These are phyloP conservation scores for Eptesicus fuscus DNA, from an alignment of 2,113 vertebrate genomes.

Conservation along the genomic window DNA sequence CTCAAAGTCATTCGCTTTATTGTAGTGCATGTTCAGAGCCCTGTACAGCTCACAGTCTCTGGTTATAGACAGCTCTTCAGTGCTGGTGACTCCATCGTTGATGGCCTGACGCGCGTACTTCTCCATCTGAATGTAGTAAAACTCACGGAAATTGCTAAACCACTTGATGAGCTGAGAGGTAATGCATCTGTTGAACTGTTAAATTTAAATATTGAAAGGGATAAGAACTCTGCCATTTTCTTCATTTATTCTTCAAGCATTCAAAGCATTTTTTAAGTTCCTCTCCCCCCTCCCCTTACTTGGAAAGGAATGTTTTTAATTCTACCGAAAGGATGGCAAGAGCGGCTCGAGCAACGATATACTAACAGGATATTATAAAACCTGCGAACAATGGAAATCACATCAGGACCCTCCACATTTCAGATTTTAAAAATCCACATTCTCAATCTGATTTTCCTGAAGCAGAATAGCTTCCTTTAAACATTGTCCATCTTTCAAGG, in stretches of 20 bases:
- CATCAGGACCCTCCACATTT: not conserved
- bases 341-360: not conserved
- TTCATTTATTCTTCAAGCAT: constrained; percentile 57
- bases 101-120: constrained; percentile 98
- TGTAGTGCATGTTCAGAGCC: constrained; percentile 99
- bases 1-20: constrained; percentile 99
- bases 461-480: not conserved
- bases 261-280: constrained; percentile 59
- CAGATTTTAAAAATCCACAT: not conserved
- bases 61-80: constrained; percentile 94
- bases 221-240: constrained; percentile 76
- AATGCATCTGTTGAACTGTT: constrained; percentile 99
- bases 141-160: constrained; percentile 99
- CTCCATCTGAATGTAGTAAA: constrained; percentile 99
- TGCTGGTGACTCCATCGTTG: constrained; percentile 94
- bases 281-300: constrained; percentile 24
- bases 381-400: not conserved
- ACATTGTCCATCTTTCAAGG: not conserved
- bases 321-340: constrained; percentile 22
- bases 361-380: not conserved
- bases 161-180: constrained; percentile 99
- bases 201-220: constrained; percentile 80
- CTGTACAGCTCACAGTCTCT: constrained; percentile 98
- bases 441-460: not conserved
- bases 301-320: constrained; percentile 41